Percentiles rank a stretch among this genome's conserved stretches.
Evolutionary conservation across 2,113 vertebrate genomes (phyloP).

Genomic region (Alosa alosa): DNA sequence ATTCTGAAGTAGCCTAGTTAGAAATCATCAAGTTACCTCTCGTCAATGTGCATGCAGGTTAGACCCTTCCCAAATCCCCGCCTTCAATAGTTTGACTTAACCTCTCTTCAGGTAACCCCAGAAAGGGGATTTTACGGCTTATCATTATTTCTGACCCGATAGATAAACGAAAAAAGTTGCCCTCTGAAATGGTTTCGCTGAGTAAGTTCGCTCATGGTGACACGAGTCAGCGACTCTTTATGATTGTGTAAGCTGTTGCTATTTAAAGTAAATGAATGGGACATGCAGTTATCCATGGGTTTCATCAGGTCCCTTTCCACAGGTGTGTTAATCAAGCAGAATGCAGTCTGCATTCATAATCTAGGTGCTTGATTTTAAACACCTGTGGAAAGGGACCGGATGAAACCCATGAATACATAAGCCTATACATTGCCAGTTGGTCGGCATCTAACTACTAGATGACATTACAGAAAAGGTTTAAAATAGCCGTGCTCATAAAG

Average conservation of each 20-base stretch:
- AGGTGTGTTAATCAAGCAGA: too few relatives aligned
- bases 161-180: not conserved
- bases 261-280: not conserved
- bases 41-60: too few relatives aligned
- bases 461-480: too few relatives aligned
- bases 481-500: too few relatives aligned
- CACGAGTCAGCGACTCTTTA: not conserved
- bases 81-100: not conserved
- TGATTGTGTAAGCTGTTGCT: not conserved
- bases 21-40: not conserved
- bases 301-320: too few relatives aligned
- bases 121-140: not conserved
- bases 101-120: not conserved
- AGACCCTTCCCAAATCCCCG: not conserved
- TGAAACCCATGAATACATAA: too few relatives aligned
- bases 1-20: not conserved
- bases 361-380: too few relatives aligned
- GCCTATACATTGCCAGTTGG: too few relatives aligned
- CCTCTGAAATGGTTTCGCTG: not conserved
- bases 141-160: not conserved
- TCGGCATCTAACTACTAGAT: too few relatives aligned
- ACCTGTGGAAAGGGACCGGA: too few relatives aligned
- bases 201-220: not conserved
- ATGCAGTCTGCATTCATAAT: too few relatives aligned
- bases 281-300: too few relatives aligned